Conservation (phyloP, 2,113 vertebrate genomes). For the Camelus bactrianus region DNA sequence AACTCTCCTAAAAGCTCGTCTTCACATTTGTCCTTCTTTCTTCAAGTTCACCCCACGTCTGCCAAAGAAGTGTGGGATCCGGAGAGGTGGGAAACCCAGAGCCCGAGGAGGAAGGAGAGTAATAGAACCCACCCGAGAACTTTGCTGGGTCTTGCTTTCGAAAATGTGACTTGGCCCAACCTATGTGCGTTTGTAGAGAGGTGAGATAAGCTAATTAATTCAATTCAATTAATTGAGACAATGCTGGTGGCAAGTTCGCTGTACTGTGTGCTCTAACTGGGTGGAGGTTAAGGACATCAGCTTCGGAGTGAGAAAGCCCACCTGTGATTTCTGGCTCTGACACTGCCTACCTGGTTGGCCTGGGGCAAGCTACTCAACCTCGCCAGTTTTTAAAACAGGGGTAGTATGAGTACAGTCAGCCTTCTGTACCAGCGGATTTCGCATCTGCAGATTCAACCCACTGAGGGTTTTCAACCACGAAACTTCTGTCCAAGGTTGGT, state of each 20-base stretch:
- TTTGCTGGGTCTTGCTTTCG: background rate
- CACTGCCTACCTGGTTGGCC: background rate
- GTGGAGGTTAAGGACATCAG: too few species aligned
- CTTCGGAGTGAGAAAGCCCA: background rate
- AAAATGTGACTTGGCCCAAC: background rate
- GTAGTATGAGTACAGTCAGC: background rate
- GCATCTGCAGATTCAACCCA: background rate
- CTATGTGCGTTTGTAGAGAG: background rate
- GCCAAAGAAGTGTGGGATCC: background rate
- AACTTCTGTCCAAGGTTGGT: background rate
- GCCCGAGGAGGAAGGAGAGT: background rate
- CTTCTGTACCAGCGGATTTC: background rate
- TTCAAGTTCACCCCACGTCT: background rate
- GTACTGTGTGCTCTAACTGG: background rate
- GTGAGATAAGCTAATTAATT: background rate
- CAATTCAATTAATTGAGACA: background rate
- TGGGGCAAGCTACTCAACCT: background rate
- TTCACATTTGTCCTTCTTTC: background rate
- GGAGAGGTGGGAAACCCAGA: background rate
- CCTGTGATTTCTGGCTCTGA: background rate
- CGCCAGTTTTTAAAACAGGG: background rate
- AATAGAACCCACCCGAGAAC: fast-evolving
- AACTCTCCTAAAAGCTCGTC: background rate
- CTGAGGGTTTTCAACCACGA: background rate
- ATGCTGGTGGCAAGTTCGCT: background rate